phyloP scores from a whole-genome alignment of 2,888 invertebrate species.

The Dolichomitus sp. region DNA sequence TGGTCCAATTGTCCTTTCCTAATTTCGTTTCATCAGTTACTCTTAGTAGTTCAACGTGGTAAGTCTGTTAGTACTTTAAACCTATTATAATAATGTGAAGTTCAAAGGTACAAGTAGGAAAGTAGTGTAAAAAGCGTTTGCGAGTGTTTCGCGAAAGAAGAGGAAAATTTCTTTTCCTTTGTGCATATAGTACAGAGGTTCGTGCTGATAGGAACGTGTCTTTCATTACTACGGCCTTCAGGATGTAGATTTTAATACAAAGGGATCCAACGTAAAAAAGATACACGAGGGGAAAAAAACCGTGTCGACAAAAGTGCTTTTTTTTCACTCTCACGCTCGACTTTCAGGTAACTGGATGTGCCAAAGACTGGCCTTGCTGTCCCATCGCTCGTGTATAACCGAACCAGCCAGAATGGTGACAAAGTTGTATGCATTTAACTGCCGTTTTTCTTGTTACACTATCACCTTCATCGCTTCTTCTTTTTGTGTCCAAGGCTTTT shows the following conservation, averaged over 20 bases:
- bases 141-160: conserved; percentile 27
- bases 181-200: conserved; percentile 36
- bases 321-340: conserved; percentile 44
- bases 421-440: conserved; percentile 18
- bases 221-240: conserved; percentile 70
- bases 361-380: not conserved
- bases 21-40: not conserved
- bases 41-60: not conserved
- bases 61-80: not conserved
- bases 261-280: conserved; percentile 65
- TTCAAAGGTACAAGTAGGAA: conserved; percentile 2
- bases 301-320: conserved; percentile 25
- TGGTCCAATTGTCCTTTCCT: not conserved
- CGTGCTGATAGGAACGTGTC: conserved; percentile 70
- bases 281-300: conserved; percentile 33
- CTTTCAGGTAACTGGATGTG: conserved; percentile 51
- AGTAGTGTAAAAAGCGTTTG: conserved; percentile 30
- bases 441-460: conserved; percentile 31
- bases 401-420: conserved; percentile 37
- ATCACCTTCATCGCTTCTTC: conserved; percentile 46
- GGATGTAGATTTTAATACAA: conserved; percentile 75
- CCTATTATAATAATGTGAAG: conserved; percentile 11
- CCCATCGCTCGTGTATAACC: conserved; percentile 7
- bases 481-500: conserved; percentile 47
- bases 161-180: conserved; percentile 14